A percentile compares a stretch with the other conserved stretches of the same genome.
Conservation (phyloP, 1,140 invertebrate species). For the Drosophila saltans region DNA sequence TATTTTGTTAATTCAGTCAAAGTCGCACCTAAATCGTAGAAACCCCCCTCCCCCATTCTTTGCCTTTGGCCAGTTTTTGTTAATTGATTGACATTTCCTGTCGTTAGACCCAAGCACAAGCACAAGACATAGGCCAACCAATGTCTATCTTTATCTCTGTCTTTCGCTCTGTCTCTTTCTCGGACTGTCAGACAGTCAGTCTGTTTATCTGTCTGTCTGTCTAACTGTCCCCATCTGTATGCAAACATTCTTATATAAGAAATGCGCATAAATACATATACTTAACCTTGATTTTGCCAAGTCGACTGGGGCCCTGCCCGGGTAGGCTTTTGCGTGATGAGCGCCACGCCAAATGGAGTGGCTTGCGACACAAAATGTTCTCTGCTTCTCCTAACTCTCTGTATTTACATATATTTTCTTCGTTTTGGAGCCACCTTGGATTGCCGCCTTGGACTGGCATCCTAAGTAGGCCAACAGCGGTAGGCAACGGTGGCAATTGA, state of each 20-base stretch:
- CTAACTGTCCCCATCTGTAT: slow-evolving; percentile 42
- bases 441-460: slow-evolving; percentile 54
- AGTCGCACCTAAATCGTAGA: slow-evolving; percentile 1
- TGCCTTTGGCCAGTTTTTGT: slow-evolving; percentile 19
- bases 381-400: no score
- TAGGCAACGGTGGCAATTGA: slow-evolving; percentile 46
- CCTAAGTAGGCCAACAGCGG: slow-evolving; percentile 58
- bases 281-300: slow-evolving; percentile 74
- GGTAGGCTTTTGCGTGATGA: slow-evolving; percentile 27
- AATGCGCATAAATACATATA: slow-evolving; percentile 68
- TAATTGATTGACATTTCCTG: slow-evolving; percentile 76
- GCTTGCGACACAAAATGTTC: background rate
- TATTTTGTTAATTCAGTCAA: background rate
- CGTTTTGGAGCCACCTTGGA: slow-evolving; percentile 41
- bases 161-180: background rate
- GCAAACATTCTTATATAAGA: slow-evolving; percentile 14
- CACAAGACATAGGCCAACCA: slow-evolving; percentile 17
- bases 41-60: background rate
- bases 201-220: background rate
- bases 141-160: background rate
- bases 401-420: background rate
- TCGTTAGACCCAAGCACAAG: slow-evolving; percentile 8
- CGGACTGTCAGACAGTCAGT: background rate
- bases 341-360: slow-evolving; percentile 9
- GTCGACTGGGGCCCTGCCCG: slow-evolving; percentile 42